Evolutionary conservation across 2,888 invertebrate species (phyloP).

Genomic region (Stegophylla sp.): DNA sequence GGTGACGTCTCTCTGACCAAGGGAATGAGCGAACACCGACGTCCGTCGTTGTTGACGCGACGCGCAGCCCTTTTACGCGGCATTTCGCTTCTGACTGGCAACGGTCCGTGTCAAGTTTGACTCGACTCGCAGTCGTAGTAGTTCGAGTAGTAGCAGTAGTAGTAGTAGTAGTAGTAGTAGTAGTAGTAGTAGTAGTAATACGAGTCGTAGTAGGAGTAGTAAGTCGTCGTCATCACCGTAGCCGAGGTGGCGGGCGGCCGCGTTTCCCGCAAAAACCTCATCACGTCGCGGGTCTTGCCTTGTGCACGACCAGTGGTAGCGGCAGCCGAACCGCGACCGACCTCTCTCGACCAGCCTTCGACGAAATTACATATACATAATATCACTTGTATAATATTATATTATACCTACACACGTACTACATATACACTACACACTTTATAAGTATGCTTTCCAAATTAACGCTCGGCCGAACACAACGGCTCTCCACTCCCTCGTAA

Average conservation of each 20-base stretch:
- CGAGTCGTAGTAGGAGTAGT: too few relatives aligned
- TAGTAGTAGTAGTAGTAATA: too few relatives aligned
- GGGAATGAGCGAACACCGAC: not conserved
- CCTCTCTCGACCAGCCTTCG: not conserved
- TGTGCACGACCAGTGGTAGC: not conserved
- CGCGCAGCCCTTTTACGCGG: slow-evolving; percentile 20
- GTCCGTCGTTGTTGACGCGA: too few relatives aligned
- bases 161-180: not conserved
- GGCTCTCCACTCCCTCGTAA: not conserved
- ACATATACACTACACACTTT: too few relatives aligned
- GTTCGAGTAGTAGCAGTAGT: not conserved
- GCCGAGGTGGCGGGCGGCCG: not conserved
- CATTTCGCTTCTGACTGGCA: not conserved
- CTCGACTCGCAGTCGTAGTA: not conserved
- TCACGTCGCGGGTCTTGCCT: not conserved
- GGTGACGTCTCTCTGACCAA: slow-evolving; percentile 35
- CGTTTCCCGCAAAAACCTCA: slow-evolving; percentile 12
- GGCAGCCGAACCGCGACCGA: slow-evolving; percentile 11
- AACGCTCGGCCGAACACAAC: slow-evolving; percentile 49
- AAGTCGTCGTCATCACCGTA: not conserved
- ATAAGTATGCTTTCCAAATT: slow-evolving; percentile 23
- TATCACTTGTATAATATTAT: not conserved
- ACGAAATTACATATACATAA: not conserved
- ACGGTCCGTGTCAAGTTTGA: slow-evolving; percentile 26
- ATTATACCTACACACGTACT: too few relatives aligned